Base-by-base conservation (phyloP, 2,113 vertebrate species). In the Plecturocebus donacophilus region DNA sequence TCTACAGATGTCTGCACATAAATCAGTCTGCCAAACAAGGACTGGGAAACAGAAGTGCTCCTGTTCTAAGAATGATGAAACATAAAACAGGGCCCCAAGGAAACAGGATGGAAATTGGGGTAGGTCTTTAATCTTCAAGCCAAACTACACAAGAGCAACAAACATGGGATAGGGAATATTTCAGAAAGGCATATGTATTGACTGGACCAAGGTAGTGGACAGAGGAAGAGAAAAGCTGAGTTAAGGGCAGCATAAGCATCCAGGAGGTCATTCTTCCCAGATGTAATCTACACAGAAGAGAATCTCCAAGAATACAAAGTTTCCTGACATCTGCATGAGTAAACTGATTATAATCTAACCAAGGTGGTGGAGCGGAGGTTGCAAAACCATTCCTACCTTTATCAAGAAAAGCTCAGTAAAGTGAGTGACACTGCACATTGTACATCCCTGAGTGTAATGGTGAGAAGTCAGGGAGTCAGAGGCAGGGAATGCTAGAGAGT, bases 391-490 rank as follows among this genome's bases (percentile, higher is more conserved):
- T 32, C 45, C 25, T 54, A 7, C 40, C 23, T 38, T 47, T 68
- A 27, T 73, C 23, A 38, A 14, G 20, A 80, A 79, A 71, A 12
- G 0, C 16, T 93, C 25, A 10, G 1, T 14, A 13, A 35, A 82
- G 35, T 3, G 21, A 70, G 6, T 10, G 30, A 5, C 5, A 16
- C 2, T 17, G 49, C 80, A 84, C 11, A 1, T 25, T 20, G 5
- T 9, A 8, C 3, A 9, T 4, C 23, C 20, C 42, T 23, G 27
- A 38, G 14, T 1, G 3, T 42, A 2, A 2, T 4, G 6, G 14
- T 16, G 17, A 19, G 17, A 8, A 75, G 12, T 5, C 2, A 6
- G 7, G 20, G 10, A 66, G 17, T 75, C 40, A 73, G 19, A 66
- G 21, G 19, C 19, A 71, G 17, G n/a, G 20, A 27, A 25, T 42